Evolutionary conservation across 2,888 invertebrate genomes (phyloP).

Genomic region (Apotomis betuletana): DNA sequence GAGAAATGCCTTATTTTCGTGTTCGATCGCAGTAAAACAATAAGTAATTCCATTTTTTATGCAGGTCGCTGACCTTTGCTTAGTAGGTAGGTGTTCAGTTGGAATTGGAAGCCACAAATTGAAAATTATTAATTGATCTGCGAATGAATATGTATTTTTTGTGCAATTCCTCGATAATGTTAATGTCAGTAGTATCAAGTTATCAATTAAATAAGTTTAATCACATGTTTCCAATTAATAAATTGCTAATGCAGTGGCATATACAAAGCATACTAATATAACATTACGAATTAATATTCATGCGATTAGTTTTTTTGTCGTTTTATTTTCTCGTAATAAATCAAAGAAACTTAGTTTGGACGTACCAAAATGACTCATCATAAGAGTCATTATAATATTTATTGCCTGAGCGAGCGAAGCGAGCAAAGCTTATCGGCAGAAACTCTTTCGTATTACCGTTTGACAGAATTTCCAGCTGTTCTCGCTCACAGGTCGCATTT

Average conservation of each 20-base stretch:
- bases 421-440: too few relatives aligned
- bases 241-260: not conserved
- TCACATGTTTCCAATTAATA: conserved; percentile 1
- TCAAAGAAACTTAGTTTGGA: too few relatives aligned
- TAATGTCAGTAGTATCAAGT: not conserved
- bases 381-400: too few relatives aligned
- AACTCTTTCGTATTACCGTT: too few relatives aligned
- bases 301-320: too few relatives aligned
- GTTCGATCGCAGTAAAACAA: conserved; percentile 17
- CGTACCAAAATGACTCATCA: too few relatives aligned
- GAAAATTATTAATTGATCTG: not conserved
- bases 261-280: too few relatives aligned
- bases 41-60: conserved; percentile 20
- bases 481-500: too few relatives aligned
- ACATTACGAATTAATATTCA: too few relatives aligned
- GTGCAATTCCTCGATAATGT: not conserved
- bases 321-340: not conserved
- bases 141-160: not conserved
- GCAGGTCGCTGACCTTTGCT: conserved; percentile 9
- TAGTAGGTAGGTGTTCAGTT: conserved; percentile 2
- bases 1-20: conserved; percentile 22
- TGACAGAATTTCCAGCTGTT: too few relatives aligned
- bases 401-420: too few relatives aligned
- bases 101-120: conserved; percentile 3
- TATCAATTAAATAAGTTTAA: not conserved